Evolutionary conservation across 1,140 invertebrate genomes (phyloP).

Genomic region (Euwallacea similis): DNA sequence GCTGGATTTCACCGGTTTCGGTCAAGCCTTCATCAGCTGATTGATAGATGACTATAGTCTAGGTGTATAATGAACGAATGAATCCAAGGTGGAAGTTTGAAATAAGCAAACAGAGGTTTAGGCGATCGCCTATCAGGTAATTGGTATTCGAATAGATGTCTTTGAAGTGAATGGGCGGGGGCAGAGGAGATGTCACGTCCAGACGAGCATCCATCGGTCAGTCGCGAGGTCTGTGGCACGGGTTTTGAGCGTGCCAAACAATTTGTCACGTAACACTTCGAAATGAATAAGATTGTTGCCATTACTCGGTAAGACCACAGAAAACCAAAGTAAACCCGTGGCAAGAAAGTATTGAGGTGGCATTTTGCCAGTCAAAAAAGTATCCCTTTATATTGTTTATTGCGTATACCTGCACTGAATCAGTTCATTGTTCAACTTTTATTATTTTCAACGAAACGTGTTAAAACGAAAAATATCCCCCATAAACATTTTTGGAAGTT

Average conservation of each 20-base stretch:
- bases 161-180: background rate
- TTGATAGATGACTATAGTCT: background rate
- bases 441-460: no score
- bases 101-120: background rate
- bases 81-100: background rate
- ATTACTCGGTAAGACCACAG: no score
- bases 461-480: no score
- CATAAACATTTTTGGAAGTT: no score
- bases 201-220: conserved; percentile 21
- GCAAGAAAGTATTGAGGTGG: background rate
- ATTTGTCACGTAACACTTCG: background rate
- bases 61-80: background rate
- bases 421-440: no score
- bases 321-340: no score
- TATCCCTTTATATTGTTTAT: no score
- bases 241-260: conserved; percentile 28
- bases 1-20: background rate
- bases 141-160: conserved; percentile 10
- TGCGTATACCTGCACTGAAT: no score
- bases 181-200: conserved; percentile 22
- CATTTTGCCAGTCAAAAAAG: background rate
- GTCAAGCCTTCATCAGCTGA: background rate
- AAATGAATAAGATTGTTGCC: background rate
- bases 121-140: background rate
- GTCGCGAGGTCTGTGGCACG: conserved; percentile 32